Conservation (phyloP, 2,113 vertebrate genomes). For the Microcebus griseorufus region DNA sequence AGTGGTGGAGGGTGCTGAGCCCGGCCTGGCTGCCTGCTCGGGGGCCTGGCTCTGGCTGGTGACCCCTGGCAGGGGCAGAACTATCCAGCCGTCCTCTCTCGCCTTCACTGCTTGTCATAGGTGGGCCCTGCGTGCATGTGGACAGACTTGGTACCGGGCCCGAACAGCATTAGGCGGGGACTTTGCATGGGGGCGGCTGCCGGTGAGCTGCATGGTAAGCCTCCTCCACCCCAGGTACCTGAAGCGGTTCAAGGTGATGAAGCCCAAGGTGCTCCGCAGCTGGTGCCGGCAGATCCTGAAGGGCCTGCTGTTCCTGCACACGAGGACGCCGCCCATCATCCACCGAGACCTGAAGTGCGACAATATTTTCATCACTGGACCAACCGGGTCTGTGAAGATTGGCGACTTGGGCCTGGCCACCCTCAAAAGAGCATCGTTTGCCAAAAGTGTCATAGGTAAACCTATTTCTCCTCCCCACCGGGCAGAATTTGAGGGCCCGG, state of each 20-base stretch:
- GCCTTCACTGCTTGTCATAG: background rate
- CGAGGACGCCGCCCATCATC: slow-evolving; percentile 97
- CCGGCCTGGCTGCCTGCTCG: background rate
- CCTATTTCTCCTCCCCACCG: background rate
- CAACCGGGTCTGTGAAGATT: slow-evolving; percentile 98
- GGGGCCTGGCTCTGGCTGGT: background rate
- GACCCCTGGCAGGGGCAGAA: background rate
- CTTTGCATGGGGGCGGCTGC: background rate
- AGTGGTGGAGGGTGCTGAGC: background rate
- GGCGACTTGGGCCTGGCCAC: slow-evolving; percentile 97
- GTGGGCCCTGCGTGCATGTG: accelerated
- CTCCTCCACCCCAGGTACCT: slow-evolving; percentile 89
- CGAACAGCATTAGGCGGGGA: background rate
- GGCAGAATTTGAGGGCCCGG: background rate
- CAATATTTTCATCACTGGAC: slow-evolving; percentile 99
- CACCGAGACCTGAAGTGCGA: slow-evolving; percentile 99
- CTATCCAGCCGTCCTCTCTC: background rate
- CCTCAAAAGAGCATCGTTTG: slow-evolving; percentile 97
- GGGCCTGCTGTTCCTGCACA: slow-evolving; percentile 97
- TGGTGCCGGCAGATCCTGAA: slow-evolving; percentile 99
- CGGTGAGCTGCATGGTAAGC: background rate
- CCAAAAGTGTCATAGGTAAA: slow-evolving; percentile 98
- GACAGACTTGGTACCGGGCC: background rate
- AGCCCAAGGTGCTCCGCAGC: slow-evolving; percentile 96
- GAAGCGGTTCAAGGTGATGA: slow-evolving; percentile 99